Base-by-base conservation (phyloP, 2,797 vertebrate species). In the Hyperoplus immaculatus region DNA sequence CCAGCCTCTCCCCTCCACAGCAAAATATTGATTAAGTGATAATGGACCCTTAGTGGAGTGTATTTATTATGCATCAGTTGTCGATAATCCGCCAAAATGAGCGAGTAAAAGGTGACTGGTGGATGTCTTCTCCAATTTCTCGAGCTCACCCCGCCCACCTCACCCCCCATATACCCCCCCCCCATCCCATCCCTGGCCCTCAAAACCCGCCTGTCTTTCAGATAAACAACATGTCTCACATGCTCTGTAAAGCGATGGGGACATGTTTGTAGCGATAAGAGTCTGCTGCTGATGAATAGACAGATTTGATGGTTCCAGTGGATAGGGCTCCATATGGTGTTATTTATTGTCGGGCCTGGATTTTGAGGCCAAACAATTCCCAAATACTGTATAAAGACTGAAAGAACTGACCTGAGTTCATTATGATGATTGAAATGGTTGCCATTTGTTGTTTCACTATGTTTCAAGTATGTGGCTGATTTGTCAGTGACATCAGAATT, bases 11-110 rank as follows among this genome's bases (percentile, higher is more conserved):
- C 29, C 75, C 84, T 60, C 84, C 91, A 92, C 88, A 60, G 91
- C 90, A 81, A 93, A 92, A 90, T 96, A 96, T 96, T 95, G 95
- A 96, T 95, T 95, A 94, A 90, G 93, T 91, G 94, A 96, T 96
- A 96, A 96, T 96, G 95, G 95, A 96, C 95, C 95, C 94, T 96
- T 93, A 95, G 94, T 96, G 94, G 94, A 96, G 95, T 95, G 95
- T 95, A 96, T 96, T 96, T 96, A 96, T 96, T 96, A 96, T 96
- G 95, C 95, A 96, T 95, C 95, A 95, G 93, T 92, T 95, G 95
- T 95, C 95, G 83, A 96, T 96, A 95, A 95, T 95, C 93, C 86
- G 91, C 87, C 93, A 94, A 93, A 94, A 93, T 91, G 92, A 93
- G 94, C 89, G 93, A 95, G 95, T 95, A 94, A 95, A 96, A 94